Percentiles rank a stretch among this genome's conserved stretches.
These are phyloP conservation scores for Gymnodraco acuticeps DNA, from an alignment of 2,797 vertebrate genomes.

Conservation along the genomic window DNA sequence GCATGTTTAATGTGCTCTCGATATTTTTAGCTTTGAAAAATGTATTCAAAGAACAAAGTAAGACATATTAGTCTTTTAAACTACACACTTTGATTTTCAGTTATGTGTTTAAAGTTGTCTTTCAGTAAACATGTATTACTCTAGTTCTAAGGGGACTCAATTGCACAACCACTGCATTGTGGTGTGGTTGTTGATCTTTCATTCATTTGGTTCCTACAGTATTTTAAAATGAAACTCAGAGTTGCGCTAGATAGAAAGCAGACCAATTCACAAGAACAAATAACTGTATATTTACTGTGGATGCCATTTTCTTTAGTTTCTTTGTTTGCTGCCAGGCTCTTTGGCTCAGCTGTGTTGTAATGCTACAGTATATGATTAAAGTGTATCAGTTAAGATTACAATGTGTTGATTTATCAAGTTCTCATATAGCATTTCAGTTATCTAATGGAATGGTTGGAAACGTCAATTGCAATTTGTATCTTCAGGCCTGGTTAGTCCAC, in stretches of 20 bases:
- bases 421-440: not conserved
- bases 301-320: not conserved
- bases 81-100: too few species aligned
- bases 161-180: too few species aligned
- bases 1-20: too few species aligned
- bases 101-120: too few species aligned
- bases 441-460: not conserved
- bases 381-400: not conserved
- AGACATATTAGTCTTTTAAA: too few species aligned
- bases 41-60: too few species aligned
- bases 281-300: not conserved
- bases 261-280: not conserved
- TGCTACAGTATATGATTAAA: too few species aligned
- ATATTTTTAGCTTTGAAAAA: too few species aligned
- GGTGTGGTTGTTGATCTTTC: too few species aligned
- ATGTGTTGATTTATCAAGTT: slow-evolving; percentile 1
- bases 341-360: not conserved
- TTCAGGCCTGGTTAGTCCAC: slow-evolving; percentile 4
- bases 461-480: slow-evolving; percentile 22
- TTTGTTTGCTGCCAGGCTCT: not conserved
- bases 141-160: too few species aligned
- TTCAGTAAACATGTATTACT: too few species aligned
- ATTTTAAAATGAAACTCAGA: too few species aligned
- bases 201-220: not conserved
- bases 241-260: not conserved